Base-by-base conservation (phyloP, 2,113 vertebrate genomes). In the Ochotona curzoniae region DNA sequence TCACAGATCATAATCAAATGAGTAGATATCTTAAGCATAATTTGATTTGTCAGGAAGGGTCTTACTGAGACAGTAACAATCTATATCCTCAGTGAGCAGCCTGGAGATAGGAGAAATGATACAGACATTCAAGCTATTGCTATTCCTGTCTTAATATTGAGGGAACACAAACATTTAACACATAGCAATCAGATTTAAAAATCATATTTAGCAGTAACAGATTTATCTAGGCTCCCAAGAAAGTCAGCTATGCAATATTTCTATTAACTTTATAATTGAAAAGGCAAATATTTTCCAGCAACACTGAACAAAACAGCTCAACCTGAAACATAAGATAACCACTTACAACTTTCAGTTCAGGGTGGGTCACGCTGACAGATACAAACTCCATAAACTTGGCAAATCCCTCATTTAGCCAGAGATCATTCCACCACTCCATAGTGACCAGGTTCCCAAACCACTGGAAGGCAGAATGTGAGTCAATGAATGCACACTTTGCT, bases 401-500 rank as follows among this genome's bases (percentile, higher is more conserved):
- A 97, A 99, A 99, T 64, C 98, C 98, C 84, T 98, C 98, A 18
- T 98, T 99, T 66, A 98, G 95, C 98, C 98, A 99, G 79, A 98
- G 98, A 84, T 99, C 98, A 89, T 98, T 98, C 98, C 98, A 98
- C 98, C 98, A 99, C 94, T 98, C 98, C 98, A 99, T 98, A 28
- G 98, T 99, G 89, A 99, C 98, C 13, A 99, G 96, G 95, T 99
- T 99, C 63, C 98, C 98, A 96, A 98, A 99, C 98, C 98, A 98
- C 98, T 99, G 90, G 78, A 94, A 93, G 30, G 75, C 38, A 93
- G 95, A 93, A 57, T 23, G 67, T 54, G 5, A 57, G 28, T 84
- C 66, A 63, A 14, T 21, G 94, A 91, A 83, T 67, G 90, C 32
- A 66, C 38, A 90, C 30, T 38, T 83, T 66, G 38, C 75, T 44